phyloP scores from a whole-genome alignment of 2,888 invertebrate genomes.

The Calameuta pallipes region DNA sequence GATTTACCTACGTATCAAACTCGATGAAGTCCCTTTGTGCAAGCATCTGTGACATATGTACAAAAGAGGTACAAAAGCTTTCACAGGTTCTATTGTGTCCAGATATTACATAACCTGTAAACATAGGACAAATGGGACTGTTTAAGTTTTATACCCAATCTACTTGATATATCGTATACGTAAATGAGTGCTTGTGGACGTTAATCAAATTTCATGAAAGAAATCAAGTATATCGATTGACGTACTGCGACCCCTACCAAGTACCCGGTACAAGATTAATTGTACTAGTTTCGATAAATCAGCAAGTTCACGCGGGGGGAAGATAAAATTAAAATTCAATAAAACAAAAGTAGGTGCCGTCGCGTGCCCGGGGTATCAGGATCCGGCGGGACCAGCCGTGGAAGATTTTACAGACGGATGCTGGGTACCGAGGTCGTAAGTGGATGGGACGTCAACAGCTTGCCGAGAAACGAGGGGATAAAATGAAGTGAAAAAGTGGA shows the following conservation, averaged over 20 bases:
- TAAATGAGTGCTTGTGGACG: background rate
- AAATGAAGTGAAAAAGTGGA: background rate
- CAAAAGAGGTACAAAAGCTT: background rate
- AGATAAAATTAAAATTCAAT: no score
- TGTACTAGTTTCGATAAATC: background rate
- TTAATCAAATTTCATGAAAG: background rate
- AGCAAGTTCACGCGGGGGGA: no score
- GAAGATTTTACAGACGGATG: background rate
- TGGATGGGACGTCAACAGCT: background rate
- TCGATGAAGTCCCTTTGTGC: background rate
- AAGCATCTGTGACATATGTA: background rate
- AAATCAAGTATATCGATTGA: background rate
- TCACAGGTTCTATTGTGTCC: background rate
- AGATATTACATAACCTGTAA: background rate
- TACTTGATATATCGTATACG: background rate
- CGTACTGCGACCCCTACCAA: background rate
- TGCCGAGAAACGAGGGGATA: background rate
- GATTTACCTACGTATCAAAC: no score
- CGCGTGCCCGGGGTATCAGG: background rate
- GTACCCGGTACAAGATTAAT: background rate
- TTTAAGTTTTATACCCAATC: background rate
- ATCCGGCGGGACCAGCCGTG: background rate
- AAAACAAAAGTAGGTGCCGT: no score
- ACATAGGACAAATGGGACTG: background rate
- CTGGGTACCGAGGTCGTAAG: background rate